phyloP scores from a whole-genome alignment of 2,888 invertebrate species.

The Polymixis flavicincta region DNA sequence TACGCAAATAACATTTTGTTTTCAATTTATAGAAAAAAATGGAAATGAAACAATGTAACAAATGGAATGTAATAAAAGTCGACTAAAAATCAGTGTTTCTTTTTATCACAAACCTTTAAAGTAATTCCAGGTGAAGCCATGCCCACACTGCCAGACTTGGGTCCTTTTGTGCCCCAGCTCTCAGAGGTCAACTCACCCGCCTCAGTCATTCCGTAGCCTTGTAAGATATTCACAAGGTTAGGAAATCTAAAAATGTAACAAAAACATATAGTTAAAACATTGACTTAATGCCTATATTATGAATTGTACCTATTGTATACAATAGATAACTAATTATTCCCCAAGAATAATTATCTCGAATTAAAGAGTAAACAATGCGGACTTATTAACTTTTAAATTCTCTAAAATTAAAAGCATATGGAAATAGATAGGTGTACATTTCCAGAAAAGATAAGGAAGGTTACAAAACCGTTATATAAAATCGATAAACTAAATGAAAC shows the following conservation, averaged over 20 bases:
- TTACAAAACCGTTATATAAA: neutral
- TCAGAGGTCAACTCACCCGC: constrained; percentile 82
- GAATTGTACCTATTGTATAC: neutral
- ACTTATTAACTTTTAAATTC: neutral
- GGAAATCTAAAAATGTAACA: constrained; percentile 71
- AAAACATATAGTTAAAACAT: neutral
- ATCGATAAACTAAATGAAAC: constrained; percentile 19
- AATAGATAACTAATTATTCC: neutral
- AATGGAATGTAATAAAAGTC: neutral
- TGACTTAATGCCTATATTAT: neutral
- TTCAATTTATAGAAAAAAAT: constrained; percentile 1
- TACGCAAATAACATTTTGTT: neutral
- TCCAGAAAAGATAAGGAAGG: neutral
- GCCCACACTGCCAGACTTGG: constrained; percentile 82
- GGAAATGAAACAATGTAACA: neutral
- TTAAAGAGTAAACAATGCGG: neutral
- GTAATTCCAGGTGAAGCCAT: constrained; percentile 80
- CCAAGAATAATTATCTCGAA: neutral
- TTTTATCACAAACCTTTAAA: constrained; percentile 74
- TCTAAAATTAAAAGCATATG: neutral
- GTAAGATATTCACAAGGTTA: constrained; percentile 73
- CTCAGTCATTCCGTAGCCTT: constrained; percentile 86
- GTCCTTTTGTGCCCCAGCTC: constrained; percentile 78
- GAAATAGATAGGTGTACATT: neutral
- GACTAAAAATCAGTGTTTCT: neutral